These are phyloP conservation scores for Chrysina gloriosa DNA, from an alignment of 2,888 invertebrate genomes.

Conservation along the genomic window DNA sequence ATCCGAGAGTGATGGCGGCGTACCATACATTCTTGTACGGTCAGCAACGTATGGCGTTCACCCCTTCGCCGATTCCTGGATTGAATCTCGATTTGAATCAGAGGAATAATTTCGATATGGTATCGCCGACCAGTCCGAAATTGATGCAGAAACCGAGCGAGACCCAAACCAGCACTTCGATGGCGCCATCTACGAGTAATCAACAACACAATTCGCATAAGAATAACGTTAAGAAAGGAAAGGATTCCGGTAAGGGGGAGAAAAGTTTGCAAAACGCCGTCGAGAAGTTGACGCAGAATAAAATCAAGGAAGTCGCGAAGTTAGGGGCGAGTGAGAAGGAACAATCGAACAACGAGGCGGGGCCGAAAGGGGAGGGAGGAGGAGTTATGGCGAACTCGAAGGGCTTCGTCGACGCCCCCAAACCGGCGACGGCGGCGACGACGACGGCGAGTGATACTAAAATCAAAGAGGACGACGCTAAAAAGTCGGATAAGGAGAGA, in stretches of 20 bases:
- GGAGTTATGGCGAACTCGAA: background rate
- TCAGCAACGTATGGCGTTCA: slow-evolving; percentile 52
- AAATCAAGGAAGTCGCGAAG: slow-evolving; percentile 55
- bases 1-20: slow-evolving; percentile 62
- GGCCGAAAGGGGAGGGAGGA: slow-evolving; percentile 5
- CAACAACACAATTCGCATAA: slow-evolving; percentile 15
- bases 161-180: background rate
- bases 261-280: slow-evolving; percentile 62
- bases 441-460: too few relatives aligned
- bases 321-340: slow-evolving; percentile 14
- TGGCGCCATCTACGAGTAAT: slow-evolving; percentile 18
- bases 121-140: slow-evolving; percentile 47
- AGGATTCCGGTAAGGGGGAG: slow-evolving; percentile 55
- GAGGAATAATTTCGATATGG: slow-evolving; percentile 54
- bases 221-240: slow-evolving; percentile 40
- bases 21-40: slow-evolving; percentile 60
- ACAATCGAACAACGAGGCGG: background rate
- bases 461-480: slow-evolving; percentile 9
- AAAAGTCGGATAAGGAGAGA: slow-evolving; percentile 4
- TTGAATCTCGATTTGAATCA: slow-evolving; percentile 51
- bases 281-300: slow-evolving; percentile 61
- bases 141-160: slow-evolving; percentile 24
- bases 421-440: background rate
- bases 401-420: background rate
- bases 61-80: slow-evolving; percentile 52